phyloP scores from a whole-genome alignment of 2,113 vertebrate species.

The Vicugna pacos region DNA sequence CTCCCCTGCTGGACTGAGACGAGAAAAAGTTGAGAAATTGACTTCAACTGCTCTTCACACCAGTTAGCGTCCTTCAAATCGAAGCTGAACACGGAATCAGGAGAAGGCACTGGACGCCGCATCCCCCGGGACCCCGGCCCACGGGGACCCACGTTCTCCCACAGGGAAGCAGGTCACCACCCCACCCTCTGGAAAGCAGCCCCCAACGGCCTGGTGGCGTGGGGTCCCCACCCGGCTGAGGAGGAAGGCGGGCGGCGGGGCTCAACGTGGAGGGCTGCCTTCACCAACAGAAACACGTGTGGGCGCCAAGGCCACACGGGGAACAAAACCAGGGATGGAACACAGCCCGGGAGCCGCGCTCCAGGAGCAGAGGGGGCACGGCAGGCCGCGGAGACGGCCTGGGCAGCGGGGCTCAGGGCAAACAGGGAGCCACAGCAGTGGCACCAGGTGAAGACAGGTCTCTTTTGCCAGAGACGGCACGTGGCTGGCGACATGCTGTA shows the following conservation, averaged over 20 bases:
- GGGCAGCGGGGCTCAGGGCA: background rate
- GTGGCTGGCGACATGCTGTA: no score
- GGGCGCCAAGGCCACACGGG: background rate
- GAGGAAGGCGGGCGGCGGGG: no score
- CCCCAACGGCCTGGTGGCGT: accelerated
- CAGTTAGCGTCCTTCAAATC: background rate
- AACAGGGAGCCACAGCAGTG: background rate
- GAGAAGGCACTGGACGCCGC: no score
- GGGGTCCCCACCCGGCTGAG: background rate
- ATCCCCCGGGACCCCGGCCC: background rate
- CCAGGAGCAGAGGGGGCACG: background rate
- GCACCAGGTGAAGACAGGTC: background rate
- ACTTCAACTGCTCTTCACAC: background rate
- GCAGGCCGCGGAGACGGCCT: background rate
- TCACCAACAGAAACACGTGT: background rate
- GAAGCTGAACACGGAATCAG: background rate
- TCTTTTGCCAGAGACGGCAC: background rate
- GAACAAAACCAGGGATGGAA: background rate
- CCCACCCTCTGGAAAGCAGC: background rate
- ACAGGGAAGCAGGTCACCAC: background rate
- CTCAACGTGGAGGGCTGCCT: background rate
- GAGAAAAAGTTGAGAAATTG: background rate
- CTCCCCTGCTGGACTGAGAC: background rate
- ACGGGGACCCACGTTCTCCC: background rate
- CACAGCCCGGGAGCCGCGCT: background rate